These are phyloP conservation scores for Numida meleagris DNA, from an alignment of 2,113 vertebrate genomes.

Conservation along the genomic window DNA sequence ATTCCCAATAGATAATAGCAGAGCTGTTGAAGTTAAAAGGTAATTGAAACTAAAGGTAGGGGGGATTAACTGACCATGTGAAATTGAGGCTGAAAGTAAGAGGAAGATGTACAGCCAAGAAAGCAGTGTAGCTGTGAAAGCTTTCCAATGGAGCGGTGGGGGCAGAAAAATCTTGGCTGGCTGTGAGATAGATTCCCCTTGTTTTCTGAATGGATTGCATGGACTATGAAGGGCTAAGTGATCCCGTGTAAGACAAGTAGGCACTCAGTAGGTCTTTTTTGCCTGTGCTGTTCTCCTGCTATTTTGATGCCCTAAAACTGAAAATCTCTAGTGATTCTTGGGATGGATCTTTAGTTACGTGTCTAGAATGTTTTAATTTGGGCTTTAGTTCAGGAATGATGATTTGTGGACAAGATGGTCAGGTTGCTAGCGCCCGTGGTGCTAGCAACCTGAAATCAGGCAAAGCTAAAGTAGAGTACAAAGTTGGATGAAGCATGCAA, in stretches of 20 bases:
- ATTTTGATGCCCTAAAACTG: background rate
- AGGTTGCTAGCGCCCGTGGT: background rate
- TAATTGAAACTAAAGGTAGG: background rate
- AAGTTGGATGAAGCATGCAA: background rate
- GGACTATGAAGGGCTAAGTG: background rate
- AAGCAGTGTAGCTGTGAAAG: background rate
- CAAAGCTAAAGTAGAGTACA: background rate
- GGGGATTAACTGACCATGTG: background rate
- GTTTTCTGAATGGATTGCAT: background rate
- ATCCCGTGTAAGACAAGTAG: background rate
- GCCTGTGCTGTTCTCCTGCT: background rate
- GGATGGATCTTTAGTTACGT: background rate
- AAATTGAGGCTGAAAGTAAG: background rate
- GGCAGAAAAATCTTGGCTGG: background rate
- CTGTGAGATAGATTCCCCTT: background rate
- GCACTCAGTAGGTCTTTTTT: background rate
- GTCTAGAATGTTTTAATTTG: constrained; percentile 5
- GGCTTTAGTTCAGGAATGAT: background rate
- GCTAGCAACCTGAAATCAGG: background rate
- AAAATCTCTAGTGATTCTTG: background rate
- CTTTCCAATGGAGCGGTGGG: background rate
- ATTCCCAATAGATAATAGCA: background rate
- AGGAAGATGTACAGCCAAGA: background rate
- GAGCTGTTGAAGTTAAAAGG: background rate
- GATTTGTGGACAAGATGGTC: background rate